A percentile compares a stretch with the other conserved stretches of the same genome.
These are phyloP conservation scores for Eubasilissa regina DNA, from an alignment of 1,140 invertebrate species.

Conservation along the genomic window DNA sequence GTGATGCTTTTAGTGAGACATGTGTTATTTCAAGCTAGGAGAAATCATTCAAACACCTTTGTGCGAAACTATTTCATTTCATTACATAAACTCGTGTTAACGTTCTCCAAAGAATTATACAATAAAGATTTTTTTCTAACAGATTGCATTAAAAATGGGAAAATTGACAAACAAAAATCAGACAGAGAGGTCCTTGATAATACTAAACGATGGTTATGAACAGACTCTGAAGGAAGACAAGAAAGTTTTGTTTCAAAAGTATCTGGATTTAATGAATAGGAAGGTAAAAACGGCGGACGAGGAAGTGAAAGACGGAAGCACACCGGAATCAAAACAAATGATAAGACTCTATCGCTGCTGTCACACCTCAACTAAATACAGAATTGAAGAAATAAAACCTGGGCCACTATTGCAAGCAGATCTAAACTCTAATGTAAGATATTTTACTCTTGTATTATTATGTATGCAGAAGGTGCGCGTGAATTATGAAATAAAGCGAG, in stretches of 20 bases:
- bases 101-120: neutral
- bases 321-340: conserved; percentile 66
- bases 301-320: conserved; percentile 63
- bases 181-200: conserved; percentile 73
- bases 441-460: neutral
- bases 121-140: conserved; percentile 5
- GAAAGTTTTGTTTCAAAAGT: conserved; percentile 78
- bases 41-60: too few relatives aligned
- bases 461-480: too few relatives aligned
- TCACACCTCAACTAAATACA: conserved; percentile 86
- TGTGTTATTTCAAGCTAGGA: too few relatives aligned
- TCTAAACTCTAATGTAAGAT: conserved; percentile 81
- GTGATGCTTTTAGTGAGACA: too few relatives aligned
- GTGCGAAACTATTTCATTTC: too few relatives aligned
- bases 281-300: conserved; percentile 74
- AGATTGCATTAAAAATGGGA: conserved; percentile 56
- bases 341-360: conserved; percentile 81
- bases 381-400: conserved; percentile 89
- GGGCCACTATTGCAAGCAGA: conserved; percentile 87
- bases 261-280: conserved; percentile 79
- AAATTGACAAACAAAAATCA: conserved; percentile 52
- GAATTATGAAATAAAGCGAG: too few relatives aligned
- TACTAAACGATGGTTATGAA: conserved; percentile 91
- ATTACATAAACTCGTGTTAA: too few relatives aligned
- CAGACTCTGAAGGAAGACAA: conserved; percentile 78